phyloP scores from a whole-genome alignment of 2,888 invertebrate genomes.

The Lepidocyrtoides sp. region DNA sequence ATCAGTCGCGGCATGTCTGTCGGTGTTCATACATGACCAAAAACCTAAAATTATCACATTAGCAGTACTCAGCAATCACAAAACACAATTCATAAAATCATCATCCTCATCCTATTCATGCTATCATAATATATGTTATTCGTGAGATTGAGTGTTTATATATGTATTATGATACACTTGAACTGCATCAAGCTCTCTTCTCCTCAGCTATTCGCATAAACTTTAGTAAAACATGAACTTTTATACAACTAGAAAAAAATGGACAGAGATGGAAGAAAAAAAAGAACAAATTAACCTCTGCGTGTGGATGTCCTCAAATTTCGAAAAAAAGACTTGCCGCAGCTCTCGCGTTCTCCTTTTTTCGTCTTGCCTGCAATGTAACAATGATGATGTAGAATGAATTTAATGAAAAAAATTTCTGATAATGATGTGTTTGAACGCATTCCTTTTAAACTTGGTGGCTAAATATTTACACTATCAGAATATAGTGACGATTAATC shows the following conservation, averaged over 20 bases:
- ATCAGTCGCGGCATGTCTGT: background rate
- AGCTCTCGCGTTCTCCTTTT: background rate
- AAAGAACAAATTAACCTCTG: constrained; percentile 65
- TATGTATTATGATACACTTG: too few species aligned
- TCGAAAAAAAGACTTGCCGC: constrained; percentile 30
- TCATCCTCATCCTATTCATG: background rate
- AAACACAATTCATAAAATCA: background rate
- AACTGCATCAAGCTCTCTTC: background rate
- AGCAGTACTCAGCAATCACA: constrained; percentile 15
- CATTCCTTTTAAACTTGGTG: constrained; percentile 55
- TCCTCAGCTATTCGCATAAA: background rate
- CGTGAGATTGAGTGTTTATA: background rate
- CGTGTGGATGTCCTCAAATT: constrained; percentile 75
- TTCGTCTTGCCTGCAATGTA: background rate
- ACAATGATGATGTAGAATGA: background rate
- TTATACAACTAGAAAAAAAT: background rate
- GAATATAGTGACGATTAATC: constrained; percentile 74
- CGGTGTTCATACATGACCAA: background rate
- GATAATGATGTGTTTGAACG: background rate
- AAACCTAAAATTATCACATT: constrained; percentile 41
- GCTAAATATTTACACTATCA: constrained; percentile 79
- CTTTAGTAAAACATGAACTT: background rate
- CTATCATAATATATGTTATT: background rate
- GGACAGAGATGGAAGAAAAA: background rate
- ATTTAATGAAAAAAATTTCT: background rate